Evolutionary conservation across 2,888 invertebrate genomes (phyloP).

Genomic region (Amiota communis): DNA sequence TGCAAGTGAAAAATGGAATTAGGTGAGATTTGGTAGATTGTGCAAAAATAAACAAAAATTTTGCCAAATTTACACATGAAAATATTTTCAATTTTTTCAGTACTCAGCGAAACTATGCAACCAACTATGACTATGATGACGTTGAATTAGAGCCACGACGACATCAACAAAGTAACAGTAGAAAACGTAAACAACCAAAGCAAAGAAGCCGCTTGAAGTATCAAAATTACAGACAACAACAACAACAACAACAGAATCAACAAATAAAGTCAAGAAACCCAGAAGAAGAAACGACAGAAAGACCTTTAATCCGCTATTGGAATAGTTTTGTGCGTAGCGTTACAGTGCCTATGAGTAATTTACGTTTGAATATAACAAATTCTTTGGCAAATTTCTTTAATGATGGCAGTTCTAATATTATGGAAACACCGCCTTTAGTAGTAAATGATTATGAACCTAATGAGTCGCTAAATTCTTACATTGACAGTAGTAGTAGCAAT

Average conservation of each 20-base stretch:
- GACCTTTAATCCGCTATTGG: constrained; percentile 59
- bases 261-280: not conserved
- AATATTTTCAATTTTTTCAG: no score
- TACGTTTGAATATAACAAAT: constrained; percentile 61
- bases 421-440: constrained; percentile 55
- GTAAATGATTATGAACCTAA: constrained; percentile 19
- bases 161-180: not conserved
- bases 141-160: not conserved
- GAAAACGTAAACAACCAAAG: not conserved
- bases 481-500: not conserved
- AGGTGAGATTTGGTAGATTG: not conserved
- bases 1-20: not conserved
- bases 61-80: no score
- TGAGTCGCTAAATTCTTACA: constrained; percentile 22
- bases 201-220: not conserved
- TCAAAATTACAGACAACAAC: not conserved
- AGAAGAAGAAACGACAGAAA: constrained; percentile 45
- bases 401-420: constrained; percentile 52
- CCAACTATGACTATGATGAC: constrained; percentile 41
- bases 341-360: constrained; percentile 53
- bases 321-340: constrained; percentile 61
- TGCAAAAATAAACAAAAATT: no score
- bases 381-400: constrained; percentile 61
- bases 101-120: not conserved
- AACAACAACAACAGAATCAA: constrained; percentile 24